phyloP scores from a whole-genome alignment of 1,140 invertebrate genomes.

The Whitmania pigra region DNA sequence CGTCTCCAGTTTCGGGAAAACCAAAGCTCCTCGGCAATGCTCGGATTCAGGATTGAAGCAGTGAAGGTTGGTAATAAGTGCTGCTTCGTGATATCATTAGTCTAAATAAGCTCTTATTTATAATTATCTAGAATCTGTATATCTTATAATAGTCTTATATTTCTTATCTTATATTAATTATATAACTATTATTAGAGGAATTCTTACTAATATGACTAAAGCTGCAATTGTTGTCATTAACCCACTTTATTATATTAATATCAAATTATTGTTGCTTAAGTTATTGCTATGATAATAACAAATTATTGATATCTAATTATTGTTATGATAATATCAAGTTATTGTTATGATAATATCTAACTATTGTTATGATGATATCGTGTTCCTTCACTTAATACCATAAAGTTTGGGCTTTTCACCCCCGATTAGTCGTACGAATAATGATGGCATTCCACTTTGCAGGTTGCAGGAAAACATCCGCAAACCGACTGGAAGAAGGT shows the following conservation, averaged over 20 bases:
- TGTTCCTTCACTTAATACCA: not conserved
- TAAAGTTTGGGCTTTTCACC: slow-evolving; percentile 9
- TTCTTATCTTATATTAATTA: too few relatives aligned
- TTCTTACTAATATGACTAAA: not conserved
- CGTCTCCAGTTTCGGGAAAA: slow-evolving; percentile 58
- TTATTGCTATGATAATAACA: too few relatives aligned
- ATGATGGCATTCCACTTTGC: slow-evolving; percentile 24
- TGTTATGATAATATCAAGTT: too few relatives aligned
- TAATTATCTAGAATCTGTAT: too few relatives aligned
- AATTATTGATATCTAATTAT: too few relatives aligned
- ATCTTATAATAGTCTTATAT: too few relatives aligned
- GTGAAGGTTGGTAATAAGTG: slow-evolving; percentile 52
- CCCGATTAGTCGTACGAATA: too few relatives aligned
- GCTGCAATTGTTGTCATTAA: not conserved
- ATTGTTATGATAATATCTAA: too few relatives aligned
- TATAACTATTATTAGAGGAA: too few relatives aligned
- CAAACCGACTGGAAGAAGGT: slow-evolving; percentile 36
- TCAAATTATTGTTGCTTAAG: too few relatives aligned
- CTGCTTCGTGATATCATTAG: not conserved
- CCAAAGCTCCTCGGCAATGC: slow-evolving; percentile 82
- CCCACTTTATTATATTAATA: too few relatives aligned
- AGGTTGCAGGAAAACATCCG: slow-evolving; percentile 35
- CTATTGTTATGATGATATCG: not conserved
- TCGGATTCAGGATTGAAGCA: slow-evolving; percentile 94
- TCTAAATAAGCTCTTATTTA: not conserved